Evolutionary conservation across 2,797 vertebrate species (phyloP), one percentile per base, ranked within the genome.

Genomic region (Sebastes matsubarae): DNA sequence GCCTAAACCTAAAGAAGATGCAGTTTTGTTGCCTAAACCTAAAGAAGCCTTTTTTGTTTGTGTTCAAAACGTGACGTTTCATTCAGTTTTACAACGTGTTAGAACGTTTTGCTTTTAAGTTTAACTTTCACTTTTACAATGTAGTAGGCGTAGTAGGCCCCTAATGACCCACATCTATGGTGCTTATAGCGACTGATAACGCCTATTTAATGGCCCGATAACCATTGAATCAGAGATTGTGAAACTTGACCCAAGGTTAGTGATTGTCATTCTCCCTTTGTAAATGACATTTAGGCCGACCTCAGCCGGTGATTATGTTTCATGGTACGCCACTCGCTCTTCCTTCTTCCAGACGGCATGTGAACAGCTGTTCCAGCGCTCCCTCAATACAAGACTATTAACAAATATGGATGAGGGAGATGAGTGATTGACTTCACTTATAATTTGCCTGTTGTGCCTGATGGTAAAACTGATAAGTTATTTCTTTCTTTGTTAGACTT

Each of bases 331-430:
- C 5, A 22, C 63, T 38, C 16, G 2, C 14, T 24, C 30, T 54
- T 68, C 7, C 9, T 54, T 64, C 42, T 60, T 54, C 58, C 32
- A 38, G 34, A 34, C 4, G 3, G 57, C 61, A 57, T 25, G 54
- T 12, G 57, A 72, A 46, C 77, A 79, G 72, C 68, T 78, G 75
- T 63, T 63, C 13, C 38, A 52, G 11, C 8, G 1, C 16, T 78
- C 36, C 16, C n/a, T 57, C 12, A 2, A 60, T 12, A 72, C 63
- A 61, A 50, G 57, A 58, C 57, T 30, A 11, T 52, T n/a, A 69
- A 72, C 25, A 68, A 38, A 46, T 32, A 72, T 34, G 36, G 13
- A 61, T 1, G 16, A 55, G 4, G 6, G 63, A 58, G 50, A 32
- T 52, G 1, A 58, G 59, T 52, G n/a, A 38, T 25, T n/a, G 58